These are phyloP conservation scores for Agonopterix heracliana DNA, from an alignment of 2,888 invertebrate species.

Conservation along the genomic window DNA sequence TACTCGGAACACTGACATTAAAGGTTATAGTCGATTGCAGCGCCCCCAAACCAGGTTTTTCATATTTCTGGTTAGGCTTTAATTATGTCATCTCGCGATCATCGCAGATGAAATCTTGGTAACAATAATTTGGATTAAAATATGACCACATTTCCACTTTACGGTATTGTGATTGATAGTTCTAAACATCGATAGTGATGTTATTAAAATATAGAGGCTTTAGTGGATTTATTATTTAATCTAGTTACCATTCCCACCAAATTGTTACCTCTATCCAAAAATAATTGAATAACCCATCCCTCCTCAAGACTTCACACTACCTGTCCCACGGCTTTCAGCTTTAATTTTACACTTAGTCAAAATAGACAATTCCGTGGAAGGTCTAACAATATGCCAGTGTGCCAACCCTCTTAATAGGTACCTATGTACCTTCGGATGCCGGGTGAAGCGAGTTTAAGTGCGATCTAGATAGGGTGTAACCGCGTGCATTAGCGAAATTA, in stretches of 20 bases:
- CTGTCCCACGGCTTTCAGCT: constrained; percentile 14
- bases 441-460: constrained; percentile 54
- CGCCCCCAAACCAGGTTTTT: too few species aligned
- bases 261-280: background rate
- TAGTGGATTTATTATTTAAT: too few species aligned
- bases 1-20: too few species aligned
- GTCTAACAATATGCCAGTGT: constrained; percentile 34
- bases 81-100: too few species aligned
- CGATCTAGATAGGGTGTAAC: constrained; percentile 70
- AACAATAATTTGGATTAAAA: too few species aligned
- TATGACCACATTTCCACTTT: too few species aligned
- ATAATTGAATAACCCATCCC: constrained; percentile 13
- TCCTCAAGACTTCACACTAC: constrained; percentile 16
- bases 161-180: too few species aligned
- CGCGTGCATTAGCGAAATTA: constrained; percentile 76
- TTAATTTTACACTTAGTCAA: constrained; percentile 60
- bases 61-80: too few species aligned
- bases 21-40: too few species aligned
- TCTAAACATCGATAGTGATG: too few species aligned
- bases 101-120: too few species aligned
- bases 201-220: too few species aligned
- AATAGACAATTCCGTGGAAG: constrained; percentile 53
- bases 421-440: constrained; percentile 53
- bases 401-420: constrained; percentile 67
- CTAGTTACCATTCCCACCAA: background rate